Evolutionary conservation across 1,140 invertebrate species (phyloP), one percentile per base, ranked within the genome.

Genomic region (Propsilocerus akamusi): DNA sequence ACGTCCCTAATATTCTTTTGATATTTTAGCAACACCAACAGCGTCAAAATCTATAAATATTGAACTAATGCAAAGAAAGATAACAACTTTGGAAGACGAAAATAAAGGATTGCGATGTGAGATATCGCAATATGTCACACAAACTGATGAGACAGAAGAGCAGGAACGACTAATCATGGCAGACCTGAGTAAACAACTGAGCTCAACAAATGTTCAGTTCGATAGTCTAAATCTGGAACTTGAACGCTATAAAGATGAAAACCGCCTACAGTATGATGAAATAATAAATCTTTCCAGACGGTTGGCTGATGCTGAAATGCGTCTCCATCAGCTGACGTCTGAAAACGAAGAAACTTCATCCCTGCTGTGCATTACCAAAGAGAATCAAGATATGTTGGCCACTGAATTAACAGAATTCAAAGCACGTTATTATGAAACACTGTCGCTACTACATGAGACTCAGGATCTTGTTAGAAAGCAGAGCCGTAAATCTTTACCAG

Each of bases 371-470:
- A 85, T 92, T 51, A 86, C 90, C 26, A 81, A 80, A 60, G 86
- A 93, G 56, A 92, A 90, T 62, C 92, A 97, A 70, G 83, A 88
- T 67, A 82, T 84, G 53, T 72, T 97, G 11, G 86, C 88, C 0
- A 72, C 77, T 24, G 92, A 97, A 71, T 69, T 97, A 58, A 80
- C 81, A 1, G 89, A 94, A 61, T 77, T 86, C 25, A 92, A 91
- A 65, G 83, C 86, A 59, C 72, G 78, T 37, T 86, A 86, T 56
- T 72, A 78, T 7, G 83, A 88, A 63, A 78, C 83, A 50, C 70
- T 86, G 3, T 80, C 78, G 25, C 69, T 94, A 52, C 67, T 95
- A 14, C 78, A 82, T 37, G 89, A 93, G 58, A 80, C 86, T 2
- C 89, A 94, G 66, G 89, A 95, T 59, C 86, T 94, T 58, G 66